Evolutionary conservation across 2,888 invertebrate species (phyloP).

Genomic region (Pemphredon lugubris): DNA sequence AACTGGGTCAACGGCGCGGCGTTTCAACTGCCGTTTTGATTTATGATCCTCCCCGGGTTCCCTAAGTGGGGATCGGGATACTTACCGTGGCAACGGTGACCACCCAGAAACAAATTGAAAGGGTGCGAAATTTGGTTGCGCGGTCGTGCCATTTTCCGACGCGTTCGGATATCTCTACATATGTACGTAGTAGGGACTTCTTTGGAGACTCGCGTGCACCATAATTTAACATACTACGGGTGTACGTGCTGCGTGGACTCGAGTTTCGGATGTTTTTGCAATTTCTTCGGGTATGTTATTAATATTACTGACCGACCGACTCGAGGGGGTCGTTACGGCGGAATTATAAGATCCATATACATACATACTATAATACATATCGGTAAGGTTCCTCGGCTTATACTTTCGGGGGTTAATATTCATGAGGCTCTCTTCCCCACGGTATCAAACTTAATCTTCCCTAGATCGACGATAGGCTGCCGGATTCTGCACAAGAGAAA

Average conservation of each 20-base stretch:
- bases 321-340: conserved; percentile 42
- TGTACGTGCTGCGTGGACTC: too few species aligned
- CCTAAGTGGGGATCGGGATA: conserved; percentile 8
- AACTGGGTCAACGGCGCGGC: conserved; percentile 68
- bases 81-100: conserved; percentile 14
- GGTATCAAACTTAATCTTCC: conserved; percentile 34
- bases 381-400: conserved; percentile 54
- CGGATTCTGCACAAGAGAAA: conserved; percentile 28
- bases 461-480: conserved; percentile 52
- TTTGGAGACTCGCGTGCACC: background rate
- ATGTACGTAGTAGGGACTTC: background rate
- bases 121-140: conserved; percentile 26
- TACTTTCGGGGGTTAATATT: conserved; percentile 54
- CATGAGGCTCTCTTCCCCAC: conserved; percentile 30
- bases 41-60: conserved; percentile 37
- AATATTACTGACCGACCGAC: conserved; percentile 22
- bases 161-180: background rate
- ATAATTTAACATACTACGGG: background rate
- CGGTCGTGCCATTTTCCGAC: background rate
- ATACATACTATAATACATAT: too few species aligned
- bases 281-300: conserved; percentile 38
- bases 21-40: conserved; percentile 39
- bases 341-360: conserved; percentile 51
- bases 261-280: too few species aligned
- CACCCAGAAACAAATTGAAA: conserved; percentile 34